Conservation (phyloP, 2,113 vertebrate species). For the Spea multiplicata region DNA sequence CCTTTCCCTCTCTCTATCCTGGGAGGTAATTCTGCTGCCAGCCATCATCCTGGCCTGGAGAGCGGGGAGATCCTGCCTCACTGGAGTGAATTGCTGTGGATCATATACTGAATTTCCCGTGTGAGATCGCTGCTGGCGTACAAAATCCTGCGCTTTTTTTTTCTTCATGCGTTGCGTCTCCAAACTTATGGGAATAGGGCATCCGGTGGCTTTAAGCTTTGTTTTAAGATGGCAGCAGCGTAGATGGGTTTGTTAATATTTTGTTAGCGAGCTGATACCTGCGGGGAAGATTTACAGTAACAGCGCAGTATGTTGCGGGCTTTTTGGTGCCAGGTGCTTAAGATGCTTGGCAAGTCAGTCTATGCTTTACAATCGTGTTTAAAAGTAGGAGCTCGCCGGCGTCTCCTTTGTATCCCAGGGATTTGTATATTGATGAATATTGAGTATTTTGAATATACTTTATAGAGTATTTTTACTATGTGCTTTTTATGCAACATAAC, state of each 20-base stretch:
- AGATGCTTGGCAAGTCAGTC: neutral
- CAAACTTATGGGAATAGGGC: no score
- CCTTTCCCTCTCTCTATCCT: neutral
- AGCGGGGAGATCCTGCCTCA: neutral
- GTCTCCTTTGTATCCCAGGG: neutral
- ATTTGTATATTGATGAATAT: neutral
- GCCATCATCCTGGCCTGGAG: neutral
- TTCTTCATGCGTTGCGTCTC: no score
- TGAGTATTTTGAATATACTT: neutral
- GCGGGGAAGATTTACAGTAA: neutral
- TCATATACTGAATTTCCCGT: neutral
- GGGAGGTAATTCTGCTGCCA: neutral
- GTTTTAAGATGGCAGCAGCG: neutral
- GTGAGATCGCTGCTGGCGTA: neutral
- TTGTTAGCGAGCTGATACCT: neutral
- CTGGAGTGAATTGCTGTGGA: neutral
- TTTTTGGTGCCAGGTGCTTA: neutral
- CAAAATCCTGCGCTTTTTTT: no score
- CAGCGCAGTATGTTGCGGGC: neutral
- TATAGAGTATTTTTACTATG: no score
- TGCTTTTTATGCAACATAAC: no score
- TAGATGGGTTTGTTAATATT: neutral
- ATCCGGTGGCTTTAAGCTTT: no score
- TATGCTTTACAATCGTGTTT: neutral
- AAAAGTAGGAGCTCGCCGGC: neutral